Conservation (phyloP, 2,113 vertebrate species). For the Pluvialis apricaria region DNA sequence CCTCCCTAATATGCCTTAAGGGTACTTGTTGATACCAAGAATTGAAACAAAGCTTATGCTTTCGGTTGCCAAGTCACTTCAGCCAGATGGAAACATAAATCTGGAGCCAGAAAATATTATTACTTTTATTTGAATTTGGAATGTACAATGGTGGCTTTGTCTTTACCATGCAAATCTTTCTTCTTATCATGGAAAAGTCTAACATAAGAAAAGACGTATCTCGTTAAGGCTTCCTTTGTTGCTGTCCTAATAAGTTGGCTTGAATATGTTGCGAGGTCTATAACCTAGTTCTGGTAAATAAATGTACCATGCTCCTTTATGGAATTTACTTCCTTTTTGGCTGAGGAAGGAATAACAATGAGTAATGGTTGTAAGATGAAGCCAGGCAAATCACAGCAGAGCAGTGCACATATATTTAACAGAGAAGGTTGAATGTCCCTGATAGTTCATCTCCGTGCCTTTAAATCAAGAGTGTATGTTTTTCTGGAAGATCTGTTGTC, state of each 20-base stretch:
- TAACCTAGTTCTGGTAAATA: background rate
- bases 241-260: background rate
- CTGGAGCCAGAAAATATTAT: slow-evolving; percentile 62
- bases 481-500: background rate
- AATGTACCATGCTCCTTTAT: background rate
- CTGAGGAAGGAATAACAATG: background rate
- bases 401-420: background rate
- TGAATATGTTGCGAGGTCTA: background rate
- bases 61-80: slow-evolving; percentile 68
- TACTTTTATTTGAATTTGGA: slow-evolving; percentile 38
- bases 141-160: slow-evolving; percentile 43
- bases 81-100: slow-evolving; percentile 66
- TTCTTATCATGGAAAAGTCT: background rate
- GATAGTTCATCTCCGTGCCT: background rate
- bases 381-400: background rate
- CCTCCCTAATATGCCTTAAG: slow-evolving; percentile 70
- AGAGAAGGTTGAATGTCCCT: background rate
- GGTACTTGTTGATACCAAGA: slow-evolving; percentile 68
- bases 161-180: slow-evolving; percentile 17
- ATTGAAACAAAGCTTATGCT: slow-evolving; percentile 71
- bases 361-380: background rate
- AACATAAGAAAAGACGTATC: background rate
- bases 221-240: background rate
- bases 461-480: background rate
- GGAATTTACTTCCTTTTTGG: background rate